Evolutionary conservation across 2,797 vertebrate genomes (phyloP), one percentile per base, ranked within the genome.

Genomic region (Typhlichthys subterraneus): DNA sequence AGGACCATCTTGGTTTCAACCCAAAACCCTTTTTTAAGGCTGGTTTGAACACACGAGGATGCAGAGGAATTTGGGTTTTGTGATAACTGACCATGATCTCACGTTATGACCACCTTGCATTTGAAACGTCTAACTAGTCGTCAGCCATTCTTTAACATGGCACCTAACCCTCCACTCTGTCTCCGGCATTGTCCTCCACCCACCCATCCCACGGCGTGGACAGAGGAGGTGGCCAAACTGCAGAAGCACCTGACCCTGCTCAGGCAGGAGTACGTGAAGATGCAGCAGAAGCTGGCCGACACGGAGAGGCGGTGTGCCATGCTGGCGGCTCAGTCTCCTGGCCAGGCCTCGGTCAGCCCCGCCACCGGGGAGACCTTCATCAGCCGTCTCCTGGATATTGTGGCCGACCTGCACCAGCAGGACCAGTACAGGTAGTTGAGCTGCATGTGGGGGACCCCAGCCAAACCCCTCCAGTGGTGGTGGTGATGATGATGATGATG

Each of bases 171-270:
- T 67, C 0, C 15, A 60, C 33, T 61, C 15, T 67, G 11, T 70
- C 10, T 33, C 23, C 4, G 61, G 12, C 69, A 15, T 72, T 76
- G 42, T 66, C 56, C 31, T 45, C 15, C 50, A 15, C 29, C 7
- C 45, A 4, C 45, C 47, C 59, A 29, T 29, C 23, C 23, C 23
- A 29, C 61, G 45, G 9, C 33, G 46, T 59, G 68, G 0, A 55
- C 94, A 99, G 98, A 99, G 92, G 98, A 99, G 92, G 98, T 99
- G 92, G 94, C 95, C 91, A 99, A 99, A 93, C 91, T 99, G 93
- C 96, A 99, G 86, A 99, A 99, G 93, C 98, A 99, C 85, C 92
- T 99, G 90, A 89, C 94, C 87, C 95, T 99, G 85, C 95, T 99
- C 63, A 93, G 97, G 79, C 97, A 99, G 91, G 98, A 99, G 87